Evolutionary conservation across 2,113 vertebrate genomes (phyloP).

Genomic region (Chaetorhynchus papuensis): DNA sequence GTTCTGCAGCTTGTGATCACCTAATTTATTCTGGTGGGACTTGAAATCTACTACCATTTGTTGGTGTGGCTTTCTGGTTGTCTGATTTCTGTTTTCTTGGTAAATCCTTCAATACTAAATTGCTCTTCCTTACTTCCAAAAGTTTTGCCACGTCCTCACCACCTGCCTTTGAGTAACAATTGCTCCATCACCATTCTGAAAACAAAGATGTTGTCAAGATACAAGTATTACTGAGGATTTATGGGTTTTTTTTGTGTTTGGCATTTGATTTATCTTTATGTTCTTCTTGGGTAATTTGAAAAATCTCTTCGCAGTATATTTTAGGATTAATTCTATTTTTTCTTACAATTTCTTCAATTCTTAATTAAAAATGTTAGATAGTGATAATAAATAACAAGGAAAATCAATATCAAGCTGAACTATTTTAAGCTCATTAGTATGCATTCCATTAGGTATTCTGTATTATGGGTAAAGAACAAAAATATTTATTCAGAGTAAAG

Average conservation of each 20-base stretch:
- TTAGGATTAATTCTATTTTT: background rate
- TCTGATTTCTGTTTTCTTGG: background rate
- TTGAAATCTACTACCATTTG: background rate
- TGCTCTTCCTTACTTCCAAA: background rate
- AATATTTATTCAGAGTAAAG: background rate
- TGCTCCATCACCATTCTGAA: background rate
- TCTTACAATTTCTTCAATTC: background rate
- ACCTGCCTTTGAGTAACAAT: background rate
- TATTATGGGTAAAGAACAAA: background rate
- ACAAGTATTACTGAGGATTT: background rate
- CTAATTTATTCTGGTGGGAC: background rate
- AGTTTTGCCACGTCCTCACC: background rate
- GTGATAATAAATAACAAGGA: background rate
- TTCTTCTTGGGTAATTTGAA: background rate
- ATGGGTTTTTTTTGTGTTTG: background rate
- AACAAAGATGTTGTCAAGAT: background rate
- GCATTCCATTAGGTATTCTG: background rate
- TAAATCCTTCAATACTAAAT: background rate
- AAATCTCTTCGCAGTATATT: background rate
- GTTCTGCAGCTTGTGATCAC: background rate
- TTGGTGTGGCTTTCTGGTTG: background rate
- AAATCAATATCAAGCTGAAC: background rate
- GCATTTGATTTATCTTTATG: background rate
- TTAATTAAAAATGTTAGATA: constrained; percentile 1
- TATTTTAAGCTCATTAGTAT: background rate